These are phyloP conservation scores for Polydrusus cervinus DNA, from an alignment of 2,888 invertebrate genomes.

Conservation along the genomic window DNA sequence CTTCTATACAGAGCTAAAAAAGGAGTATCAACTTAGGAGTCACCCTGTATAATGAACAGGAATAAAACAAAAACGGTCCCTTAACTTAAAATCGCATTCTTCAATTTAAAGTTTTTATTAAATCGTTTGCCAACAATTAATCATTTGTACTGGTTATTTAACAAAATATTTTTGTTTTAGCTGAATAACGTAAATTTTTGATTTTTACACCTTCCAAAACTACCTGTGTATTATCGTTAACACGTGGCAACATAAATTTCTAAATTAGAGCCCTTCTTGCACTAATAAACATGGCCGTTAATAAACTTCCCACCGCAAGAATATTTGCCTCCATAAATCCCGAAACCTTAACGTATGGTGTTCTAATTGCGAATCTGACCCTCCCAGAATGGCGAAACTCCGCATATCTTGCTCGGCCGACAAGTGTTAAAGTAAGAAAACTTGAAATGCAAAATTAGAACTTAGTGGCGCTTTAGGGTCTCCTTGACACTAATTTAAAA, in stretches of 20 bases:
- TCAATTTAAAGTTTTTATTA: too few species aligned
- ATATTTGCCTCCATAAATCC: conserved; percentile 43
- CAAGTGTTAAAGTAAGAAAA: conserved; percentile 66
- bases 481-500: conserved; percentile 69
- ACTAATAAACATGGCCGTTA: conserved; percentile 22
- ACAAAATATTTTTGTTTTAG: background rate
- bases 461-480: conserved; percentile 65
- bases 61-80: too few species aligned
- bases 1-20: too few species aligned
- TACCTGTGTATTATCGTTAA: background rate
- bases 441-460: conserved; percentile 65
- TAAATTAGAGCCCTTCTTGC: conserved; percentile 23
- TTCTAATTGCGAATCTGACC: conserved; percentile 53
- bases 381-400: conserved; percentile 61
- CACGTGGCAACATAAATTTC: background rate
- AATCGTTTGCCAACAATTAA: too few species aligned
- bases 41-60: too few species aligned
- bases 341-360: conserved; percentile 47
- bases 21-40: too few species aligned
- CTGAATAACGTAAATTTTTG: background rate
- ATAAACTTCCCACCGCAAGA: conserved; percentile 29
- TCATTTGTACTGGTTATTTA: too few species aligned
- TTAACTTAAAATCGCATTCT: too few species aligned
- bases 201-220: background rate
- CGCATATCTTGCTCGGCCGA: conserved; percentile 56